phyloP scores from a whole-genome alignment of 2,113 vertebrate species.

The Cololabis saira region DNA sequence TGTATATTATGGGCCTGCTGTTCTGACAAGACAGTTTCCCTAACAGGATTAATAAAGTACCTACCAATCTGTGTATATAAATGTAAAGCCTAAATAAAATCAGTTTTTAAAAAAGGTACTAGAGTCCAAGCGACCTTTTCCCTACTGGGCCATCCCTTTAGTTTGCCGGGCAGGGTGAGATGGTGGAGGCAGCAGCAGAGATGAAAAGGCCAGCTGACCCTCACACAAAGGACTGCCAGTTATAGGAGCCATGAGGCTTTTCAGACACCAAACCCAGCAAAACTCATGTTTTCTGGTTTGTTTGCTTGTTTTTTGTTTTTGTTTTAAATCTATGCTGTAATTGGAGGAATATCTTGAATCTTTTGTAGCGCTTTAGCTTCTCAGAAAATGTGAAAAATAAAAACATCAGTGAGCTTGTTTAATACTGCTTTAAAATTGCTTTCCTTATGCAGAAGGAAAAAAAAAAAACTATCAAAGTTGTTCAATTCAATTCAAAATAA shows the following conservation, averaged over 20 bases:
- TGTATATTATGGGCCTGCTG: too few relatives aligned
- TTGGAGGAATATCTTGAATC: constrained; percentile 6
- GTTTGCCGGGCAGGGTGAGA: constrained; percentile 44
- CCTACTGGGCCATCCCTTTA: constrained; percentile 64
- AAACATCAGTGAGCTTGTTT: not conserved
- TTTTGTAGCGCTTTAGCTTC: too few relatives aligned
- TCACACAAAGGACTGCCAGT: constrained; percentile 66
- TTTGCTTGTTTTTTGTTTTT: too few relatives aligned
- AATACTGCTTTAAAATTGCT: too few relatives aligned
- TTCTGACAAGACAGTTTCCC: too few relatives aligned
- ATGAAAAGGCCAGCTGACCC: constrained; percentile 74
- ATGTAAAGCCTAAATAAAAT: constrained; percentile 17
- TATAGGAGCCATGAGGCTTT: constrained; percentile 50
- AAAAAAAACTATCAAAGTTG: not conserved
- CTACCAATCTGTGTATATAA: not conserved
- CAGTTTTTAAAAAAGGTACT: constrained; percentile 26
- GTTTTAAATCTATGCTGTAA: constrained; percentile 4
- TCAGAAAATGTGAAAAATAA: not conserved
- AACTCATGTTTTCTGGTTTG: constrained; percentile 11
- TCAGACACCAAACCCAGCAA: constrained; percentile 49
- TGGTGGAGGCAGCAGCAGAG: constrained; percentile 54
- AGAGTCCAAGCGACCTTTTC: constrained; percentile 60
- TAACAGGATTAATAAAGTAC: too few relatives aligned
- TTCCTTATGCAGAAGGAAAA: not conserved
- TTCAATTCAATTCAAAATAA: too few relatives aligned